Conservation (phyloP, 53 echinoderm and acorn worm genomes). For the Patiria pectinifera region DNA sequence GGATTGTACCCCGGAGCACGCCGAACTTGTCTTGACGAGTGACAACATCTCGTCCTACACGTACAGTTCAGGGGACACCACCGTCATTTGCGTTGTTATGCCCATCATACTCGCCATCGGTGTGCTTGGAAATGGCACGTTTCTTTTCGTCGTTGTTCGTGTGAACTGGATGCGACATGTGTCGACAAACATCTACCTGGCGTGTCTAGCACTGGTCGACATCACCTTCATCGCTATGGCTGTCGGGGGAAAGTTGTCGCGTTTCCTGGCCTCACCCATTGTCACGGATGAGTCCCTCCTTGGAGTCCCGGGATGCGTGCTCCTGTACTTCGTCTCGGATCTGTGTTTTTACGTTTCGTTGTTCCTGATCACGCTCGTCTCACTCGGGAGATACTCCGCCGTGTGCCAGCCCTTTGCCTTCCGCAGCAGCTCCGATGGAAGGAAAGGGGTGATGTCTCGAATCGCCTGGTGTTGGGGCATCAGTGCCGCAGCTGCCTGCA, state of each 20-base stretch:
- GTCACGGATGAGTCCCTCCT: slow-evolving; percentile 34
- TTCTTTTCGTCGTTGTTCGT: slow-evolving; percentile 38
- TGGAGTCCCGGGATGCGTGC: slow-evolving; percentile 31
- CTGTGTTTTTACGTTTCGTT: slow-evolving; percentile 16
- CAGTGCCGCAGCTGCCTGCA: slow-evolving; percentile 17
- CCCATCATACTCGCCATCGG: slow-evolving; percentile 22
- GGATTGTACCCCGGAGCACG: not conserved
- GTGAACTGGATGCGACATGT: slow-evolving; percentile 47
- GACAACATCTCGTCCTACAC: slow-evolving; percentile 15
- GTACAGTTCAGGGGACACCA: slow-evolving; percentile 30
- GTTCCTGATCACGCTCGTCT: slow-evolving; percentile 55
- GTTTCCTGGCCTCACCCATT: slow-evolving; percentile 40
- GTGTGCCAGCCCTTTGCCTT: slow-evolving; percentile 47
- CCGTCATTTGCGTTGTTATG: slow-evolving; percentile 39
- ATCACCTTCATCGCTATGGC: slow-evolving; percentile 38
- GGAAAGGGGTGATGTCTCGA: not conserved
- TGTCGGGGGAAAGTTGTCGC: slow-evolving; percentile 12
- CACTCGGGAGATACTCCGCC: slow-evolving; percentile 40
- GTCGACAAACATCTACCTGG: slow-evolving; percentile 43
- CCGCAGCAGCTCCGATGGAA: slow-evolving; percentile 9
- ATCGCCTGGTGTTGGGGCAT: slow-evolving; percentile 28
- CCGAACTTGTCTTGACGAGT: not conserved
- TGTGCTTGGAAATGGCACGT: slow-evolving; percentile 39
- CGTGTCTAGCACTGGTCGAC: slow-evolving; percentile 45
- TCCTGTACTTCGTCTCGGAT: slow-evolving; percentile 41